A percentile compares a stretch with the other conserved stretches of the same genome.
These are phyloP conservation scores for Tarsius wallacei DNA, from an alignment of 2,797 vertebrate genomes.

Conservation along the genomic window DNA sequence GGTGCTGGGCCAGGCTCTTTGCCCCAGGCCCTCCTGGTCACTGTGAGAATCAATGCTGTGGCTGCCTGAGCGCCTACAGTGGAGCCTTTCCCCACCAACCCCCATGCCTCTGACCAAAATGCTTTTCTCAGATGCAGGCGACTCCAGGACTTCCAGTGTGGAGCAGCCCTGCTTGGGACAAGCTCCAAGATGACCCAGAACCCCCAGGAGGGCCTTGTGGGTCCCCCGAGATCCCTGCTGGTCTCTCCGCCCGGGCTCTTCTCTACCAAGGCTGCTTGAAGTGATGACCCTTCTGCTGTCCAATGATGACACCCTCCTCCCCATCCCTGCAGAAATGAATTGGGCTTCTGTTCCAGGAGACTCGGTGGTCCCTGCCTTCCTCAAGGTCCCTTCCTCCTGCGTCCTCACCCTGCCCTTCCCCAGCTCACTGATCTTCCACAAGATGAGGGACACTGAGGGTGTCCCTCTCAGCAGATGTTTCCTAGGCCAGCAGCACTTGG, in stretches of 20 bases:
- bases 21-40: not conserved
- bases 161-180: not conserved
- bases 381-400: not conserved
- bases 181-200: not conserved
- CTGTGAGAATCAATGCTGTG: not conserved
- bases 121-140: not conserved
- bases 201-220: not conserved
- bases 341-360: not conserved
- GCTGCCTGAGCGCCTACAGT: not conserved
- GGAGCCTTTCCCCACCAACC: not conserved
- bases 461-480: not conserved
- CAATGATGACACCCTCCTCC: not conserved
- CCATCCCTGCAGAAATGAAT: not conserved
- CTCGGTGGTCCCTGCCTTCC: not conserved
- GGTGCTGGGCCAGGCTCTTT: not conserved
- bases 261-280: not conserved
- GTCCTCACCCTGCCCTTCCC: not conserved
- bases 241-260: not conserved
- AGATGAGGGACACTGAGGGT: not conserved
- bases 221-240: not conserved
- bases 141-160: not conserved
- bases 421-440: not conserved
- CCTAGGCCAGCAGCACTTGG: not conserved
- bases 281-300: not conserved
- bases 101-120: conserved; percentile 23